Evolutionary conservation across 2,113 vertebrate species (phyloP).

Genomic region (Aptenodytes forsteri): DNA sequence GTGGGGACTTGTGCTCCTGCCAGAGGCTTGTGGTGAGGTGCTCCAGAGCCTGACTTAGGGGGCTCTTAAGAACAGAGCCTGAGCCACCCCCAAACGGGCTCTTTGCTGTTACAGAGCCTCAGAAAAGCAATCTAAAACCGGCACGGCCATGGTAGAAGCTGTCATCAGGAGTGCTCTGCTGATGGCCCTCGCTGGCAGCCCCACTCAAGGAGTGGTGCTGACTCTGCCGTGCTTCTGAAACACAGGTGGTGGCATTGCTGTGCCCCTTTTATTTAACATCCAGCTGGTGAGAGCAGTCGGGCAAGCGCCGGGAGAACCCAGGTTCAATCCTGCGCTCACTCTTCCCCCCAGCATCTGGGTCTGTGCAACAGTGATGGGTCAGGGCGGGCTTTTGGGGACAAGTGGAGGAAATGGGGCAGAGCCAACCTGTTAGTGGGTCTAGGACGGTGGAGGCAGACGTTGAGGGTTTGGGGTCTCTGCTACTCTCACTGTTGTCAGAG

Average conservation of each 20-base stretch:
- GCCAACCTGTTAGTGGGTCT: no score
- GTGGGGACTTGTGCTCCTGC: not conserved
- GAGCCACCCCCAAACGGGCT: rapidly evolving
- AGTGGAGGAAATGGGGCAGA: not conserved
- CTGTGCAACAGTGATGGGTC: not conserved
- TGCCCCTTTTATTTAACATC: not conserved
- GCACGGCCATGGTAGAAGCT: not conserved
- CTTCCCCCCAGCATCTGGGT: not conserved
- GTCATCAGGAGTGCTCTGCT: not conserved
- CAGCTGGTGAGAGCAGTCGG: not conserved
- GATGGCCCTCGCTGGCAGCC: not conserved
- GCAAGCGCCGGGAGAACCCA: not conserved
- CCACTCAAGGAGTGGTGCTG: no score
- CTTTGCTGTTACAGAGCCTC: not conserved
- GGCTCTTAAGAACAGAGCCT: not conserved
- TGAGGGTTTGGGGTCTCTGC: not conserved
- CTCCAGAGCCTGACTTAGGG: no score
- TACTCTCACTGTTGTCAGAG: not conserved
- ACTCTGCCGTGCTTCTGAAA: not conserved
- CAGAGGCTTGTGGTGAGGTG: not conserved
- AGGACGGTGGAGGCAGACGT: not conserved
- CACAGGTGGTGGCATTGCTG: not conserved
- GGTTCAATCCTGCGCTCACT: not conserved
- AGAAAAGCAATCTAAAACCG: not conserved
- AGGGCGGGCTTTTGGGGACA: not conserved